Percentiles rank a stretch among this genome's conserved stretches.
phyloP scores from a whole-genome alignment of 2,888 invertebrate species.

The Apamea crenata region DNA sequence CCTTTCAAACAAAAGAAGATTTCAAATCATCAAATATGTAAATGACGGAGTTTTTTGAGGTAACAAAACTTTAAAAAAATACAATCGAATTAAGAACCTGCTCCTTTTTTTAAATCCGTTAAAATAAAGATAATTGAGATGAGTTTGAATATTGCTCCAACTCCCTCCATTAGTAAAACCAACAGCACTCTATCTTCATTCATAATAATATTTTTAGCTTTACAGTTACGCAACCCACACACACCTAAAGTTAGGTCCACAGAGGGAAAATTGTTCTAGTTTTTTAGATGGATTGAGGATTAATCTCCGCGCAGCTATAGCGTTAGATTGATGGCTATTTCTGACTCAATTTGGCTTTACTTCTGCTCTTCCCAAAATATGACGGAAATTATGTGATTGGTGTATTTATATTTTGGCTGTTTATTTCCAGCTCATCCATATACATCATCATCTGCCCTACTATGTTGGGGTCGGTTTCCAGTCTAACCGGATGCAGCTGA shows the following conservation, averaged over 20 bases:
- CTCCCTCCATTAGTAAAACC: not conserved
- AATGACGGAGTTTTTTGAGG: too few relatives aligned
- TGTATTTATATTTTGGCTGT: not conserved
- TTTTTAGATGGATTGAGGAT: conserved; percentile 35
- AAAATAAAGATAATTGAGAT: not conserved
- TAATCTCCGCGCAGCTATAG: conserved; percentile 22
- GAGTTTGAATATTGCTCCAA: not conserved
- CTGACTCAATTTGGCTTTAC: conserved; percentile 16
- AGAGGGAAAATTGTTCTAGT: conserved; percentile 9
- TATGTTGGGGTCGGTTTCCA: too few relatives aligned
- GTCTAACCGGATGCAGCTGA: too few relatives aligned
- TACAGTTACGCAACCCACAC: not conserved
- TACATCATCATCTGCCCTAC: not conserved
- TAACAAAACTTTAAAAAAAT: too few relatives aligned
- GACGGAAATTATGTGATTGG: too few relatives aligned
- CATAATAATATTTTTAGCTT: not conserved
- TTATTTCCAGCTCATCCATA: not conserved
- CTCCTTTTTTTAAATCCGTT: too few relatives aligned
- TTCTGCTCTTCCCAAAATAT: not conserved
- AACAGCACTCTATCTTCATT: not conserved
- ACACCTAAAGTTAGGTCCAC: not conserved
- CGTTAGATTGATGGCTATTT: conserved; percentile 31
- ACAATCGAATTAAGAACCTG: too few relatives aligned
- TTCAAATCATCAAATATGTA: too few relatives aligned
- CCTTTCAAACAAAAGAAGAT: too few relatives aligned